Evolutionary conservation across 2,113 vertebrate species (phyloP), one percentile per base, ranked within the genome.

Genomic region (Rhineura floridana): DNA sequence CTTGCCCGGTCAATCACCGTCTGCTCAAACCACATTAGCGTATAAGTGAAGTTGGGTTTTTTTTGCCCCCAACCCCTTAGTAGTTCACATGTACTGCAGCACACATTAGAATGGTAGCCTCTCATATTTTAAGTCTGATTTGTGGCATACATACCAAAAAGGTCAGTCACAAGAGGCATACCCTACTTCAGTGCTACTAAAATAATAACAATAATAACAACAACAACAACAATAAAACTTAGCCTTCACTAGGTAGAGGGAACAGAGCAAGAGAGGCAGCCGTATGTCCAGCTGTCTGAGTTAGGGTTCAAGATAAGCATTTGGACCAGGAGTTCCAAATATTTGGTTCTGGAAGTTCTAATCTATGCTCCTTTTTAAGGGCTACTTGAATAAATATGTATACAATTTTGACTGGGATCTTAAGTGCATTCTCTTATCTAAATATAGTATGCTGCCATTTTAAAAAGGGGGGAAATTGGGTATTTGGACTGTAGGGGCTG

Each of bases 351-450:
- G 11, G 36, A 82, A 62, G 42, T 46, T 84, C 52, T 23, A 76
- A 86, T 80, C 8, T n/a, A 30, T 59, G 19, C 11, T 79, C 42
- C 13, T 39, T 46, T 79, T 70, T 6, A 48, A 48, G 87, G 0
- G 0, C 12, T 13, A 42, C 65, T 62, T 81, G 46, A 89, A 90
- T 85, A 70, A 21, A 21, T 8, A 75, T 0, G 17, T 50, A 1
- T 21, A 33, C 9, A 63, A 48, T 62, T 73, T 39, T 76, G 33
- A 11, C 33, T 83, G 28, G 72, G 62, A 86, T 59, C 12, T n/a
- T 62, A 50, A 90, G 85, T 85, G 84, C 62, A 23, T 52, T 87
- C 15, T 17, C 79, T 70, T 83, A 65, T 87, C 75, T 85, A 19
- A 19, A 81, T 15, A 33, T 30, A 78, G 89, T 44, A 83, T 9